phyloP scores from a whole-genome alignment of 2,888 invertebrate species.

The Drosophila pseudotalamancana region DNA sequence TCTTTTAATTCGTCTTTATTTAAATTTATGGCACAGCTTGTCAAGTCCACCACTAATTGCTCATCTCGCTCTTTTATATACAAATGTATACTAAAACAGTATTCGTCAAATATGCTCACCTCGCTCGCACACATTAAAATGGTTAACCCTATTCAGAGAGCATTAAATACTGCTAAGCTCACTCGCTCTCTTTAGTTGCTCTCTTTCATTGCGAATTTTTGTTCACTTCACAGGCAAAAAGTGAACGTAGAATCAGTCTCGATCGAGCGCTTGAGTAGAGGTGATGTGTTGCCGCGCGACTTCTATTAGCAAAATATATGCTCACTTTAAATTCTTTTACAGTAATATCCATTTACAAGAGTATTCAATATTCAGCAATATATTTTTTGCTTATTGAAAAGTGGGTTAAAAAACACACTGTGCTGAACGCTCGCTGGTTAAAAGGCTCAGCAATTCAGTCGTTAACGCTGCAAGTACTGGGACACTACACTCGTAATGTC shows the following conservation, averaged over 20 bases:
- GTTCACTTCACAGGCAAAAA: not conserved
- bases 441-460: constrained; percentile 42
- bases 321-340: too few relatives aligned
- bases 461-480: constrained; percentile 36
- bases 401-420: constrained; percentile 15
- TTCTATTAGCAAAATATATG: too few relatives aligned
- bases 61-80: not conserved
- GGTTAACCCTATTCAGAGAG: too few relatives aligned
- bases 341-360: constrained; percentile 1
- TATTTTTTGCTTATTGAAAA: constrained; percentile 9
- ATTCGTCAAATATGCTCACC: not conserved
- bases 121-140: not conserved
- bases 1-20: too few relatives aligned
- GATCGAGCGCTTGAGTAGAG: not conserved
- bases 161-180: too few relatives aligned
- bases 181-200: too few relatives aligned
- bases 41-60: too few relatives aligned
- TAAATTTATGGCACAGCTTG: too few relatives aligned
- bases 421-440: constrained; percentile 19
- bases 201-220: not conserved
- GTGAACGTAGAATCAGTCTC: not conserved
- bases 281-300: not conserved
- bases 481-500: constrained; percentile 25
- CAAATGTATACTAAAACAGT: not conserved
- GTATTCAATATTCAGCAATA: constrained; percentile 9